These are phyloP conservation scores for Hyla sarda DNA, from an alignment of 2,113 vertebrate genomes.

Conservation along the genomic window DNA sequence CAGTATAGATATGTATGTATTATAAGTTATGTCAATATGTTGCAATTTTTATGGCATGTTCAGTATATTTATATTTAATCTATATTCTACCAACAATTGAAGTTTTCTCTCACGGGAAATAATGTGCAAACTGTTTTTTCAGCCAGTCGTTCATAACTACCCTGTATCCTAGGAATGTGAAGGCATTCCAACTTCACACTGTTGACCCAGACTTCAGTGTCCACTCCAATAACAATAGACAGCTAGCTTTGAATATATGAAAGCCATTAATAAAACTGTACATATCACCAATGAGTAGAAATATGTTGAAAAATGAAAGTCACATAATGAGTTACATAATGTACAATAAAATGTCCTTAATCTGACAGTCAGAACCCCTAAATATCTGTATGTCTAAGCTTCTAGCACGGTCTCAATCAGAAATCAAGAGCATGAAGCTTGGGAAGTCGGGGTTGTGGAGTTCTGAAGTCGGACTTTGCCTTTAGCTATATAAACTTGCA, in stretches of 20 bases:
- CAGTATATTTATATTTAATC: conserved; percentile 20
- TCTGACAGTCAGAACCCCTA: not conserved
- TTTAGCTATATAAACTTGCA: too few relatives aligned
- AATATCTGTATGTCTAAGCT: too few relatives aligned
- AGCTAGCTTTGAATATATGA: not conserved
- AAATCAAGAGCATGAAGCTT: too few relatives aligned
- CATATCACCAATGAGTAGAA: not conserved
- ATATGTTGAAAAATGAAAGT: too few relatives aligned
- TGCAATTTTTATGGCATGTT: not conserved
- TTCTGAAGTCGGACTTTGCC: too few relatives aligned
- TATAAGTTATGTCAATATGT: not conserved
- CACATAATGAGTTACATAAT: not conserved
- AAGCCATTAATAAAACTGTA: not conserved
- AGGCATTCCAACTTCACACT: not conserved
- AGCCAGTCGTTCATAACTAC: conserved; percentile 29
- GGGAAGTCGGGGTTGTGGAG: too few relatives aligned
- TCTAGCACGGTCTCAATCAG: too few relatives aligned
- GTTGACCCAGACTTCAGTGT: not conserved
- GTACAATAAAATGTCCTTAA: not conserved
- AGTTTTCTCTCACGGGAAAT: conserved; percentile 43
- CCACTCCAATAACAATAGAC: not conserved
- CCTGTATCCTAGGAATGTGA: conserved; percentile 42
- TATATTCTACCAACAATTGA: not conserved
- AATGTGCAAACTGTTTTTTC: conserved; percentile 26
- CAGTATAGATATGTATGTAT: too few relatives aligned